Evolutionary conservation across 2,113 vertebrate genomes (phyloP), one percentile per base, ranked within the genome.

Genomic region (Rhinichthys klamathensis): DNA sequence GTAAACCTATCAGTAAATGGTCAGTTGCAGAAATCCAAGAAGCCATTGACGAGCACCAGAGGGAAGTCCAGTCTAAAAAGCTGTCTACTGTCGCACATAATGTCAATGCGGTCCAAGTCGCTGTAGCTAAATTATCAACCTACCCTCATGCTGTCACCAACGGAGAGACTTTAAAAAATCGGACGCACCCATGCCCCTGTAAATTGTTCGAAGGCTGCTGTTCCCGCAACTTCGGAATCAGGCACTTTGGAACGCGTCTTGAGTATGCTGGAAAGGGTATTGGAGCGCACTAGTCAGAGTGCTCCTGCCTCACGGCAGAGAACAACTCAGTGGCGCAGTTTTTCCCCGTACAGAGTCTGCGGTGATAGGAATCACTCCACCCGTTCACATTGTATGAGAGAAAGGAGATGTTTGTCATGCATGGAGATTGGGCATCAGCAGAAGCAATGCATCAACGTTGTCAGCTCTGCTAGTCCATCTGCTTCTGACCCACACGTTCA

Each of bases 1-100:
- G 46, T 49, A 82, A 70, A 21, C 80, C 46, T 9, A 70, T 82
- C 1, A 70, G 65, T 51, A 82, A 70, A 54, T 82, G 80, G 80
- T 10, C 80, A 56, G 65, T 38, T 2, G 32, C 21, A 1, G 74
- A 54, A n/a, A 8, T 77, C 25, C 74, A 77, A 7, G 74, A 54
- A 1, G 74, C 80, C 23, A 82, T 82, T 15, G 80, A 72, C 0
- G 65, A 56, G 4, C 65, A 82, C 16, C 16, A 82, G 80, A 51
- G 80, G 8, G 65, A 82, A 1, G 13, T 44, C 25, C 18, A 38
- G n/a, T 32, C 80, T 9, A 32, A 30, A 8, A 54, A 70, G 32
- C 2, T 16, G 63, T 4, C 63, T 67, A 11, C 63, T 32, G 30
- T 32, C 25, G 3, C 63, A 27, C 63, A 30, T 67, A 12, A 67